These are phyloP conservation scores for Phyllotreta striolata DNA, from an alignment of 2,888 invertebrate genomes.

Conservation along the genomic window DNA sequence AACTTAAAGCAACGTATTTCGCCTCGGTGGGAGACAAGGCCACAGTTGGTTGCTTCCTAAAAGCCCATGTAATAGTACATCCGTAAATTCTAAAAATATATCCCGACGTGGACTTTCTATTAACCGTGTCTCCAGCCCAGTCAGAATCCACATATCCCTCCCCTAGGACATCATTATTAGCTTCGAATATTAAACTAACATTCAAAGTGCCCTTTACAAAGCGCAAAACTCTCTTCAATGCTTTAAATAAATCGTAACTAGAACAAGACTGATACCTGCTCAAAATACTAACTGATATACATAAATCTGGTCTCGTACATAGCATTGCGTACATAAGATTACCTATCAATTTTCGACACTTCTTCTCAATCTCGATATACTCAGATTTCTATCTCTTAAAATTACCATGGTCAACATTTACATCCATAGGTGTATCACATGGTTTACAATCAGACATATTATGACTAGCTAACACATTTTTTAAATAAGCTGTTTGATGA, in stretches of 20 bases:
- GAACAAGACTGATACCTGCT: no score
- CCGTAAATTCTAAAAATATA: constrained; percentile 46
- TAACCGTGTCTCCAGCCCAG: constrained; percentile 31
- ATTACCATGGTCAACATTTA: no score
- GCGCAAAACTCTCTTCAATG: constrained; percentile 7
- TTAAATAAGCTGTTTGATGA: constrained; percentile 17
- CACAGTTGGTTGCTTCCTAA: constrained; percentile 46
- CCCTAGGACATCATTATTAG: constrained; percentile 10
- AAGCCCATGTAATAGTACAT: constrained; percentile 47
- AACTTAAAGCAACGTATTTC: constrained; percentile 49
- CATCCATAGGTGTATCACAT: constrained; percentile 7
- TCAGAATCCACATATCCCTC: constrained; percentile 31
- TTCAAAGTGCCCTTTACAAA: constrained; percentile 36
- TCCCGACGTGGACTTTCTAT: constrained; percentile 42
- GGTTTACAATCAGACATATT: neutral
- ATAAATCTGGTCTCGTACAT: no score
- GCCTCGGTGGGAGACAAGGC: constrained; percentile 40
- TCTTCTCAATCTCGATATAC: no score
- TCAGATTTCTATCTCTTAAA: no score
- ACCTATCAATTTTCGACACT: no score
- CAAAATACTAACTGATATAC: no score
- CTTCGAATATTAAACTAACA: constrained; percentile 32
- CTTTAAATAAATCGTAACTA: no score
- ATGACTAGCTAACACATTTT: constrained; percentile 9
- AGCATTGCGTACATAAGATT: no score